Base-by-base conservation (phyloP, 2,888 invertebrate species). In the Amiota communis region DNA sequence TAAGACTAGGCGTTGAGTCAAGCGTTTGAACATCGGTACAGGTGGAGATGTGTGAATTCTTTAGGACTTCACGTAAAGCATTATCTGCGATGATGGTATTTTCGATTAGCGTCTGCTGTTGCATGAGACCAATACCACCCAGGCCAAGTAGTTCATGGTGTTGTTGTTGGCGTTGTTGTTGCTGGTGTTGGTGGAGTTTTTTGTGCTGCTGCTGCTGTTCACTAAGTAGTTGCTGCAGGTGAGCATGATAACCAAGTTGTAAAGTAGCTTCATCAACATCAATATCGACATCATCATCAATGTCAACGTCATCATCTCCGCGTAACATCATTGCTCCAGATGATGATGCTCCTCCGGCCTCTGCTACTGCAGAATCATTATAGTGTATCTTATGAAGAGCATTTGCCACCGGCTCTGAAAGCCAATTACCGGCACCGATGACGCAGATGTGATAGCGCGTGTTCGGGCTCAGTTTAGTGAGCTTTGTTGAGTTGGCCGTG, bases 401-500 rank as follows among this genome's bases (percentile, higher is more conserved):
- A 75, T 85, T 86, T n/a, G 86, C 82, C 75, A 87, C 82, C 56
- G 87, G 86, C 81, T 87, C 83, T 86, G 92, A 89, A 85, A 92
- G 88, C 93, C 94, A 94, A 90, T 94, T 95, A 74, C 96, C 96
- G 75, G 95, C 91, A n/a, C 96, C 97, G 83, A 96, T 91, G 71
- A 97, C 96, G 90, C 97, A 97, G 84, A 97, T 94, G 76, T 94
- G 92, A 90, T 97, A 97, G 78, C 94, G 93, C 2, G 95, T 95
- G 84, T 94, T 95, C 3, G 97, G 94, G 76, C 92, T 92, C 78
- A 97, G 91, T 86, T 94, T 93, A 72, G 92, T 92, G 70, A 97
- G 91, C 88, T 93, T 93, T 74, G 94, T 93, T 11, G 94, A 94
- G 80, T 96, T 93, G 1, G 93, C 92, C 70, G 92, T 92, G 53